Conservation (phyloP, 64 coral and sea anemone genomes). For the Dendronephthya gigantea region DNA sequence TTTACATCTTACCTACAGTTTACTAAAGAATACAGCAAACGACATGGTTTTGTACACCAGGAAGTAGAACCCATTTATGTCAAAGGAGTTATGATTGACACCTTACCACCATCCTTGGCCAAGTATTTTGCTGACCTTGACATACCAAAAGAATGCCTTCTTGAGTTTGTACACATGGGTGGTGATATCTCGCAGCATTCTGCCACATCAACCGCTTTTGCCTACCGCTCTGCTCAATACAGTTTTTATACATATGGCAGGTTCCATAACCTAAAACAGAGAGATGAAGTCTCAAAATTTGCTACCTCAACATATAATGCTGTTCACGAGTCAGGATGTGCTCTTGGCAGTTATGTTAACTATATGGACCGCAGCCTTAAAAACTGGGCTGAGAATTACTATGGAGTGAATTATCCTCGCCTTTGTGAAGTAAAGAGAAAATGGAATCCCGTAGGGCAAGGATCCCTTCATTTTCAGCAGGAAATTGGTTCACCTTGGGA, state of each 20-base stretch:
- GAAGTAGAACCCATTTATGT: constrained; percentile 82
- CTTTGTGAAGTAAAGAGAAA: constrained; percentile 59
- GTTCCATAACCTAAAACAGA: constrained; percentile 41
- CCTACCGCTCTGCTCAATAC: constrained; percentile 68
- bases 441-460: constrained; percentile 63
- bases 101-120: constrained; percentile 36
- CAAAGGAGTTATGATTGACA: constrained; percentile 59
- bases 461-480: constrained; percentile 70
- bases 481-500: constrained; percentile 83
- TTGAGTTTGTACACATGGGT: constrained; percentile 92
- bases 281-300: constrained; percentile 49
- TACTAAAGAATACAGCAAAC: constrained; percentile 61
- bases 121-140: constrained; percentile 58
- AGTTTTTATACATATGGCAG: constrained; percentile 77
- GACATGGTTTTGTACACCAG: constrained; percentile 72
- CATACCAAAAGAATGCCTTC: constrained; percentile 55
- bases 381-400: constrained; percentile 61
- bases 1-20: too few relatives aligned
- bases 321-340: constrained; percentile 37
- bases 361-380: constrained; percentile 60
- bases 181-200: constrained; percentile 56
- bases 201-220: constrained; percentile 54
- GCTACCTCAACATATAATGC: constrained; percentile 62
- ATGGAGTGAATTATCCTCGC: constrained; percentile 52
- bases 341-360: constrained; percentile 70